These are phyloP conservation scores for Eupristina koningsbergeri DNA, from an alignment of 1,140 invertebrate genomes.

Conservation along the genomic window DNA sequence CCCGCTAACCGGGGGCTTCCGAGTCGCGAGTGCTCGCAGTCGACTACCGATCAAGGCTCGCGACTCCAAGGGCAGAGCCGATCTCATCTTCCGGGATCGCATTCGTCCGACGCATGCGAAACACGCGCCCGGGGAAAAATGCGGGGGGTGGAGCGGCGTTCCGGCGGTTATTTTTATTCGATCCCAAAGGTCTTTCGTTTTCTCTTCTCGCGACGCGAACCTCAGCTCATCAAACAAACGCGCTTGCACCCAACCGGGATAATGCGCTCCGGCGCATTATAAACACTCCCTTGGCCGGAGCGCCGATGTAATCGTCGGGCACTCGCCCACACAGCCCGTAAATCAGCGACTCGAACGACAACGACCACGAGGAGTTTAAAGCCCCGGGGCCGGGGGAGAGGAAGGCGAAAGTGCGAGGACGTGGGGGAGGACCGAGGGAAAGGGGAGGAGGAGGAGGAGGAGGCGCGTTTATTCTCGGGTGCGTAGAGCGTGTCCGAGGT, in stretches of 20 bases:
- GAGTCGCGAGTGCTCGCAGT: not conserved
- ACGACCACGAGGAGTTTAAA: constrained; percentile 25
- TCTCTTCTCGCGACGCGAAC: not conserved
- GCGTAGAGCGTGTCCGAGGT: constrained; percentile 5
- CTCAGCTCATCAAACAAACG: constrained; percentile 14
- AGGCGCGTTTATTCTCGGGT: constrained; percentile 43
- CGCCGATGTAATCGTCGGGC: constrained; percentile 54
- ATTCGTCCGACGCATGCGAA: not conserved
- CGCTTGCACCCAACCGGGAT: not conserved
- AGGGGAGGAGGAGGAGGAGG: too few species aligned
- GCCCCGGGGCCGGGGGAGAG: constrained; percentile 17
- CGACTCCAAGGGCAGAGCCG: not conserved
- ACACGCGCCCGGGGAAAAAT: not conserved
- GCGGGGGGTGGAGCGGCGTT: not conserved
- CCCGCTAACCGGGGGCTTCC: too few species aligned
- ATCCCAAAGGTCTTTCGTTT: not conserved
- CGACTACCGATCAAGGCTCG: constrained; percentile 17
- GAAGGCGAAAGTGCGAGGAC: constrained; percentile 49
- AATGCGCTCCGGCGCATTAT: constrained; percentile 43
- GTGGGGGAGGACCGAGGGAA: too few species aligned
- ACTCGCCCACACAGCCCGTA: constrained; percentile 54
- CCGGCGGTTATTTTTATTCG: not conserved
- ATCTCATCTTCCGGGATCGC: not conserved
- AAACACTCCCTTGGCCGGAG: constrained; percentile 41
- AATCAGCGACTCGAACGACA: constrained; percentile 52